phyloP scores from a whole-genome alignment of 2,797 vertebrate species.

The Kryptolebias ocellatus region DNA sequence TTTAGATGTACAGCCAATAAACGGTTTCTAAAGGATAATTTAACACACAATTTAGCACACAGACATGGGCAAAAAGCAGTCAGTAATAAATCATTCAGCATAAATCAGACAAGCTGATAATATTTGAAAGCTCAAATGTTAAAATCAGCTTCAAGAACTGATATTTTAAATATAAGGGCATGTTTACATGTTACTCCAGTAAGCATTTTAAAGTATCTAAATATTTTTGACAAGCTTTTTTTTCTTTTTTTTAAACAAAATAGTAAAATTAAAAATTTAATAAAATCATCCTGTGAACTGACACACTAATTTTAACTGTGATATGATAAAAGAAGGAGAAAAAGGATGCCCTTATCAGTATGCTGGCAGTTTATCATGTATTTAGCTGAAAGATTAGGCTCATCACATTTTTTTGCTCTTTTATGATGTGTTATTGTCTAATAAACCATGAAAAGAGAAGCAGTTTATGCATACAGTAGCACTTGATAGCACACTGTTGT shows the following conservation, averaged over 20 bases:
- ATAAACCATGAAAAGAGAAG: conserved; percentile 71
- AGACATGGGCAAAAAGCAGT: no score
- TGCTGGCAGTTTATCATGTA: conserved; percentile 55
- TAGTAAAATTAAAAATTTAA: conserved; percentile 17
- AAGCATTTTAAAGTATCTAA: no score
- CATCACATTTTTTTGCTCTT: conserved; percentile 76
- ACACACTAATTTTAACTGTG: conserved; percentile 19
- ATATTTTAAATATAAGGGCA: not conserved
- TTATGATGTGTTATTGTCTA: conserved; percentile 76
- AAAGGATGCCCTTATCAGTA: conserved; percentile 16
- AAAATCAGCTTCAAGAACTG: no score
- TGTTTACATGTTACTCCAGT: no score
- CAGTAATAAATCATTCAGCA: no score
- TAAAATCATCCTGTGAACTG: conserved; percentile 14
- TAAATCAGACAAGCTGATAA: no score
- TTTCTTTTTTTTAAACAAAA: not conserved
- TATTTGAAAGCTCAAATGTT: not conserved
- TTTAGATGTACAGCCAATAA: no score
- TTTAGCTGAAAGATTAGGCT: conserved; percentile 71
- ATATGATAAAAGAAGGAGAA: conserved; percentile 15
- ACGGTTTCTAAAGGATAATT: no score
- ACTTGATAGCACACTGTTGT: conserved; percentile 63
- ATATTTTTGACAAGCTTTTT: no score
- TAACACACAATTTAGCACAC: no score
- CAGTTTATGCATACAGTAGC: conserved; percentile 60